Evolutionary conservation across 2,888 invertebrate species (phyloP).

Genomic region (Sturmia bella): DNA sequence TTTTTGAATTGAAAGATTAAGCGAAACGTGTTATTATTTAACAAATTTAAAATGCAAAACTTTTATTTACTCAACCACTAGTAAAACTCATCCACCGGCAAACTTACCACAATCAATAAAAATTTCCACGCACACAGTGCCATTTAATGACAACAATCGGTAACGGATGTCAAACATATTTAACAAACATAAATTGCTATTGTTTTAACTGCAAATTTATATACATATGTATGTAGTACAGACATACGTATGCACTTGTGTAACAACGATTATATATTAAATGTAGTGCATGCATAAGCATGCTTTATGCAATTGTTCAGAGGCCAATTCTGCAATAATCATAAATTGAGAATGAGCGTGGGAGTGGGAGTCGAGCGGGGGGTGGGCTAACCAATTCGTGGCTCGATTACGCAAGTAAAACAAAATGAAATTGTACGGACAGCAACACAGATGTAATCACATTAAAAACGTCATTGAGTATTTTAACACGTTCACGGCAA

Average conservation of each 20-base stretch:
- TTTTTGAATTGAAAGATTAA: no score
- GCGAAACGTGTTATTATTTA: no score
- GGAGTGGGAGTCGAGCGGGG: neutral
- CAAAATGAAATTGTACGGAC: conserved; percentile 9
- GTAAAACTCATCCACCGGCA: neutral
- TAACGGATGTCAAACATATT: conserved; percentile 45
- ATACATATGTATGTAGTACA: no score
- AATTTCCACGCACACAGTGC: conserved; percentile 5
- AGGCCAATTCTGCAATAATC: neutral
- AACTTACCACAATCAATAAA: conserved; percentile 34
- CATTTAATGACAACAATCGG: conserved; percentile 28
- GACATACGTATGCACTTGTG: no score
- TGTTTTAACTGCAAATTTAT: conserved; percentile 46
- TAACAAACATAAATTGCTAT: conserved; percentile 52
- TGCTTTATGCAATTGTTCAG: conserved; percentile 29
- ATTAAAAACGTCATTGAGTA: conserved; percentile 58
- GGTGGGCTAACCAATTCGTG: conserved; percentile 1
- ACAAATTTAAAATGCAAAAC: no score
- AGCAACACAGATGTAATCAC: conserved; percentile 52
- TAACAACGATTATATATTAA: conserved; percentile 42
- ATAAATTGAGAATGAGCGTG: neutral
- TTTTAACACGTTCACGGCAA: conserved; percentile 46
- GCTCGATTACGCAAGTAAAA: conserved; percentile 19
- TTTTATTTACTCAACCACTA: neutral
- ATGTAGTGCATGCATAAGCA: conserved; percentile 62